A percentile compares a stretch with the other conserved stretches of the same genome.
Conservation (phyloP, 2,797 vertebrate genomes). For the Myotis myotis region DNA sequence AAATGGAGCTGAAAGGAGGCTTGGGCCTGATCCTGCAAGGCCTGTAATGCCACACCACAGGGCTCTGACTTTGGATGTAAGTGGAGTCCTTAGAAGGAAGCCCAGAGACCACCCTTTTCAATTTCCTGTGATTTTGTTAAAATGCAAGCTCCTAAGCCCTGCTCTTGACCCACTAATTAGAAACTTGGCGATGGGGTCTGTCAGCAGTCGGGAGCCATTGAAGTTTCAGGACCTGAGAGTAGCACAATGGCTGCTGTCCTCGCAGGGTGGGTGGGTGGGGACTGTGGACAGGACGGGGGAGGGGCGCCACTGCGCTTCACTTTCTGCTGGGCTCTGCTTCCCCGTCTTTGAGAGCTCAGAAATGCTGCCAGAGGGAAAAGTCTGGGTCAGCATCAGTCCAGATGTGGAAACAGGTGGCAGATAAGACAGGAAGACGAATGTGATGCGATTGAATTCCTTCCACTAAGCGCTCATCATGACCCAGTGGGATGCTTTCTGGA, state of each 20-base stretch:
- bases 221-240: too few relatives aligned
- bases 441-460: neutral
- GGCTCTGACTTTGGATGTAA: too few relatives aligned
- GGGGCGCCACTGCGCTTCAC: neutral
- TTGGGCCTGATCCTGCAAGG: neutral
- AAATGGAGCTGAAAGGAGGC: fast-evolving
- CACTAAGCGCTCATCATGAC: fast-evolving
- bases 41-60: neutral
- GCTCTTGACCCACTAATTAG: neutral
- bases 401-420: neutral
- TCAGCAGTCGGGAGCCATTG: too few relatives aligned
- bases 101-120: neutral
- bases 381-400: neutral
- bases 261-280: too few relatives aligned
- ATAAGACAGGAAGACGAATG: neutral
- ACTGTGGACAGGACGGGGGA: fast-evolving
- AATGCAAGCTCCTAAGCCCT: neutral
- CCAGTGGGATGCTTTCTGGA: fast-evolving
- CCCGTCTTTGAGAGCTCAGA: neutral
- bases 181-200: neutral
- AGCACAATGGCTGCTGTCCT: neutral
- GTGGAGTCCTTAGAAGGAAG: neutral
- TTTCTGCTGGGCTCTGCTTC: neutral
- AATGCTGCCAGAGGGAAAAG: neutral
- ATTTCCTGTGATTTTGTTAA: neutral